Evolutionary conservation across 2,113 vertebrate species (phyloP).

Genomic region (Alouatta palliata): DNA sequence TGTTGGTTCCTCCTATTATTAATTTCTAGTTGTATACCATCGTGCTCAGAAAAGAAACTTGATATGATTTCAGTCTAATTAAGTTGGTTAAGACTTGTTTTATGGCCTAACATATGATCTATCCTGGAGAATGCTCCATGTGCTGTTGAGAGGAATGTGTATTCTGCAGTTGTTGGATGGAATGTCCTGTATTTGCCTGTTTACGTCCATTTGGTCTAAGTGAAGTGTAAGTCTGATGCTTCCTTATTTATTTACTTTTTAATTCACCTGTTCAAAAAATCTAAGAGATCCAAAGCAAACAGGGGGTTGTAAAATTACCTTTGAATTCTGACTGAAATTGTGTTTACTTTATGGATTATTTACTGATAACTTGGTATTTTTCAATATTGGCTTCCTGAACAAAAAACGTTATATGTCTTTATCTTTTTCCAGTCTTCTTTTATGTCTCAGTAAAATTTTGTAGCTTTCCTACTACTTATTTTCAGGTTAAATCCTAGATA

Average conservation of each 20-base stretch:
- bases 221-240: background rate
- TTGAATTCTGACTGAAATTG: background rate
- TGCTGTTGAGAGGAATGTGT: background rate
- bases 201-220: background rate
- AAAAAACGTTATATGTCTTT: background rate
- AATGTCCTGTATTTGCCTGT: background rate
- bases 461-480: conserved; percentile 26
- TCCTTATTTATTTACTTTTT: background rate
- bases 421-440: background rate
- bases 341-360: background rate
- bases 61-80: background rate
- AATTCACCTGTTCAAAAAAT: background rate
- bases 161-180: background rate
- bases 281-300: background rate
- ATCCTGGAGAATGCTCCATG: background rate
- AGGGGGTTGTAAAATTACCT: background rate
- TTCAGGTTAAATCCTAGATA: background rate
- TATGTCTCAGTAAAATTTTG: background rate
- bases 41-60: background rate
- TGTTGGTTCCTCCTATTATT: background rate
- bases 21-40: background rate
- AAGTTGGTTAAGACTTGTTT: background rate
- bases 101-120: background rate
- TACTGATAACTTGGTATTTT: background rate
- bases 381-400: background rate